Evolutionary conservation across 1,140 invertebrate species (phyloP).

Genomic region (Aplysia californica): DNA sequence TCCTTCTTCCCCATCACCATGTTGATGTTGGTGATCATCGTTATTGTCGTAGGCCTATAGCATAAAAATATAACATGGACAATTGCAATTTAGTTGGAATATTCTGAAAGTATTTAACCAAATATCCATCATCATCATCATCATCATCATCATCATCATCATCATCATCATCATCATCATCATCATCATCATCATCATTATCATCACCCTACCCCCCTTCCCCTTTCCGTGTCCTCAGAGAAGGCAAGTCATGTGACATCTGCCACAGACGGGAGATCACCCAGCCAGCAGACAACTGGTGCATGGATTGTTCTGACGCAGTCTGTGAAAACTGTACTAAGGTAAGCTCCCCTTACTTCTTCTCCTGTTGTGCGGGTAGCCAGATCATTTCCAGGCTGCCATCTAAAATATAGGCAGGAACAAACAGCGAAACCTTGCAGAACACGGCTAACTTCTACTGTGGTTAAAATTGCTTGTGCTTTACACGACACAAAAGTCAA

Average conservation of each 20-base stretch:
- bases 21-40: too few relatives aligned
- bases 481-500: not conserved
- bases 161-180: not conserved
- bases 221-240: not conserved
- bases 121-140: not conserved
- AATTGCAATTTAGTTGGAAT: not conserved
- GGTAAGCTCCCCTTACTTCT: not conserved
- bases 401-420: too few relatives aligned
- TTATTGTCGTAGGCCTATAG: too few relatives aligned
- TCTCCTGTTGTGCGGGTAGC: too few relatives aligned
- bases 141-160: not conserved
- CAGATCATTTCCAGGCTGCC: too few relatives aligned
- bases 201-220: not conserved
- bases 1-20: too few relatives aligned
- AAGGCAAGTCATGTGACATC: not conserved
- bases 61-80: not conserved
- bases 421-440: too few relatives aligned
- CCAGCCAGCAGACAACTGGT: not conserved
- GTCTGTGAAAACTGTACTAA: not conserved
- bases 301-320: not conserved
- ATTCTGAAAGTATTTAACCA: not conserved
- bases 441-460: too few relatives aligned
- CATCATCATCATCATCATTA: not conserved
- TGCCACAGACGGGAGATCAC: not conserved
- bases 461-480: not conserved